phyloP scores from a whole-genome alignment of 2,797 vertebrate genomes.

The Chrysocyon brachyurus region DNA sequence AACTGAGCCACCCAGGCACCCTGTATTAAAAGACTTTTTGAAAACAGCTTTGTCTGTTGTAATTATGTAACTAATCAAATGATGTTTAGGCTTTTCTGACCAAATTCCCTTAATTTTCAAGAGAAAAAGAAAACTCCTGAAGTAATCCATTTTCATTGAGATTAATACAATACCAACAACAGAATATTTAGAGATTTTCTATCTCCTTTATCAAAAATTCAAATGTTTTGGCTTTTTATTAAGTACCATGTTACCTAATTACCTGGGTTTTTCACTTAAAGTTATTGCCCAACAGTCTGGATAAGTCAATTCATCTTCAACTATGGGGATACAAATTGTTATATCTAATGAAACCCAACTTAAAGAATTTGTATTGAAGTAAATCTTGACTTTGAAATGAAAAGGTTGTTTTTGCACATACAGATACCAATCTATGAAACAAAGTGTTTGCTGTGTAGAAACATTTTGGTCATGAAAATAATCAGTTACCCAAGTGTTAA shows the following conservation, averaged over 20 bases:
- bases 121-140: neutral
- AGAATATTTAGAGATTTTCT: constrained; percentile 25
- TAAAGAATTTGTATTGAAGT: constrained; percentile 9
- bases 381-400: neutral
- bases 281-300: neutral
- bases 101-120: constrained; percentile 50
- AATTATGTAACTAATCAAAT: neutral
- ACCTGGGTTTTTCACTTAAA: neutral
- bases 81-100: constrained; percentile 21
- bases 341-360: neutral
- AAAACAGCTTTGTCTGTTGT: constrained; percentile 16
- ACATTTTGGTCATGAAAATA: neutral
- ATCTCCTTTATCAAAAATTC: constrained; percentile 40
- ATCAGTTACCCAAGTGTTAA: neutral
- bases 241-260: constrained; percentile 22
- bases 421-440: neutral
- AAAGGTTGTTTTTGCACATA: neutral
- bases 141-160: neutral
- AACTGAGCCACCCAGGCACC: neutral
- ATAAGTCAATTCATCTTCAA: neutral
- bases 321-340: neutral
- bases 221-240: constrained; percentile 35
- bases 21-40: neutral
- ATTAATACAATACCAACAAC: neutral
- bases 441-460: neutral